These are phyloP conservation scores for Lathamus discolor DNA, from an alignment of 2,113 vertebrate species.

Conservation along the genomic window DNA sequence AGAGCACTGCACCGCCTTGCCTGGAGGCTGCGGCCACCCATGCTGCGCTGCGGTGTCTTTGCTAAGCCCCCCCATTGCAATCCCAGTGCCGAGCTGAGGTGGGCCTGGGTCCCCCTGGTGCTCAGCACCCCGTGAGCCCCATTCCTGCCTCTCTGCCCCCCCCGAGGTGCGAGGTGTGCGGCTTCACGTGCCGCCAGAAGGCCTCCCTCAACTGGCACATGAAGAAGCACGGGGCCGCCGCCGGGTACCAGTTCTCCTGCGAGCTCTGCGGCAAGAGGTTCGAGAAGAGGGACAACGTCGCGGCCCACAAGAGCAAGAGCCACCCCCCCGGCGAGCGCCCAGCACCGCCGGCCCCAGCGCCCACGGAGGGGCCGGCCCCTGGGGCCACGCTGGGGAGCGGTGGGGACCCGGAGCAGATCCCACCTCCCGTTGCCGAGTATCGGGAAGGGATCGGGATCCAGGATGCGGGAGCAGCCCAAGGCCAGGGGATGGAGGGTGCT, in stretches of 20 bases:
- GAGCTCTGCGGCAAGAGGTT: slow-evolving; percentile 82
- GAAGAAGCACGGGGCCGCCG: slow-evolving; percentile 76
- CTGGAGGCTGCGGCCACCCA: background rate
- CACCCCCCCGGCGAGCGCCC: slow-evolving; percentile 34
- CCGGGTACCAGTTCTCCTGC: slow-evolving; percentile 79
- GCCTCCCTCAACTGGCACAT: slow-evolving; percentile 89
- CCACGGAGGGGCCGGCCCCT: no score
- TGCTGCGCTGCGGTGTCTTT: background rate
- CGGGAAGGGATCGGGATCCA: rapidly evolving
- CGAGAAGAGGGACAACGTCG: slow-evolving; percentile 83
- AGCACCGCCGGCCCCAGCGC: rapidly evolving
- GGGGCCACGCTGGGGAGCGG: no score
- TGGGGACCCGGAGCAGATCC: rapidly evolving
- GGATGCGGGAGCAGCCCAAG: rapidly evolving
- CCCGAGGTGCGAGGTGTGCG: slow-evolving; percentile 83
- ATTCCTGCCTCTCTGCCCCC: background rate
- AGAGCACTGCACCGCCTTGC: no score
- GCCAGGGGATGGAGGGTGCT: background rate
- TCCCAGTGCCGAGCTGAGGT: background rate
- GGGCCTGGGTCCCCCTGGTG: background rate
- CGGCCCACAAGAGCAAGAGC: slow-evolving; percentile 81
- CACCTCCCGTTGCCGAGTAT: background rate
- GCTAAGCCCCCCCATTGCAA: background rate
- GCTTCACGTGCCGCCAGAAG: slow-evolving; percentile 86
- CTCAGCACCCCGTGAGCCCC: background rate